Conservation (phyloP, 2,113 vertebrate species). For the Gymnobelideus leadbeateri region DNA sequence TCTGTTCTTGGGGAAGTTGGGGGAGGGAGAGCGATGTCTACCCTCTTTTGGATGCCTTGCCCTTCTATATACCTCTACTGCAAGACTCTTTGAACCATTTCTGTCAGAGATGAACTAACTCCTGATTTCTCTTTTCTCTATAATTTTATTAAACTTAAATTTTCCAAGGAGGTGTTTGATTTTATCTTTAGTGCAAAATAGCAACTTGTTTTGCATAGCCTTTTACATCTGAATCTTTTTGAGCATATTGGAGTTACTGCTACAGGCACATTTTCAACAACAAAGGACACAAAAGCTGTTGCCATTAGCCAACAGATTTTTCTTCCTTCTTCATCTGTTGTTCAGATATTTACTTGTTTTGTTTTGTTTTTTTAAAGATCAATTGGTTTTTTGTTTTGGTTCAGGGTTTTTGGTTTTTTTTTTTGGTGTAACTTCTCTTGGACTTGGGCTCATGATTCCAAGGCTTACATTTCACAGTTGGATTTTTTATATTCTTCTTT, state of each 20-base stretch:
- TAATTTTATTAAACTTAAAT: constrained; percentile 55
- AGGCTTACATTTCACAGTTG: not conserved
- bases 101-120: constrained; percentile 41
- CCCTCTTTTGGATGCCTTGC: not conserved
- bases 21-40: not conserved
- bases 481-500: not conserved
- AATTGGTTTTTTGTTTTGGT: constrained; percentile 72
- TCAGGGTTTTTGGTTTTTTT: too few species aligned
- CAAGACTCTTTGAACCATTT: constrained; percentile 18
- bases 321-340: constrained; percentile 85
- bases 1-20: not conserved
- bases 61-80: not conserved
- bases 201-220: constrained; percentile 73
- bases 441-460: constrained; percentile 61
- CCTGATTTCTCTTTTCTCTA: constrained; percentile 39
- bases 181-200: constrained; percentile 75
- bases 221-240: constrained; percentile 78
- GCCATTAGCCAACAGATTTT: constrained; percentile 85
- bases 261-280: constrained; percentile 78
- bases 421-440: constrained; percentile 69
- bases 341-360: constrained; percentile 86
- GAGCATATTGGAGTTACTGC: constrained; percentile 83
- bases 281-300: constrained; percentile 86
- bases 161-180: constrained; percentile 63
- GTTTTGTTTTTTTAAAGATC: constrained; percentile 77